These are phyloP conservation scores for Scolopax bukidnonensis DNA, from an alignment of 2,797 vertebrate genomes.

Conservation along the genomic window DNA sequence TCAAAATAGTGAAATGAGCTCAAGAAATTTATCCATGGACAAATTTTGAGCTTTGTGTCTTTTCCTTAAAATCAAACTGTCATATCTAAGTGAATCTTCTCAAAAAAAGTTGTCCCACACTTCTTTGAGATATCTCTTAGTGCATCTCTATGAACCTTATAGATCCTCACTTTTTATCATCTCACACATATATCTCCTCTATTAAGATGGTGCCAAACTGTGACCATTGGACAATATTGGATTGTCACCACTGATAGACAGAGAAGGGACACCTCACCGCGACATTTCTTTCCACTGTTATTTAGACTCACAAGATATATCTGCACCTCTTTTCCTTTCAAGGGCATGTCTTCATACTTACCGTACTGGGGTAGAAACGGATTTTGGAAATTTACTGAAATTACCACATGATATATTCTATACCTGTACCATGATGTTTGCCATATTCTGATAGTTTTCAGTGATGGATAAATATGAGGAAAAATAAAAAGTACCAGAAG, in stretches of 20 bases:
- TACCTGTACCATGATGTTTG: not conserved
- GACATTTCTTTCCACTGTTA: not conserved
- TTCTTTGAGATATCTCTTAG: not conserved
- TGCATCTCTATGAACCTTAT: fast-evolving
- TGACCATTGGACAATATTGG: not conserved
- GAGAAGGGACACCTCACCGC: not conserved
- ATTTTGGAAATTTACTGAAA: not conserved
- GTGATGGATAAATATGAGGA: not conserved
- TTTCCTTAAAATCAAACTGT: not conserved
- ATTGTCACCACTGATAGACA: not conserved
- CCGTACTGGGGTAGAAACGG: fast-evolving
- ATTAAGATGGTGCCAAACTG: not conserved
- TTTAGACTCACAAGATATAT: not conserved
- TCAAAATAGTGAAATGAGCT: not conserved
- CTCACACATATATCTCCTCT: not conserved
- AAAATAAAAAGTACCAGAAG: not conserved
- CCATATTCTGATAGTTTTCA: not conserved
- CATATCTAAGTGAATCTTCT: not conserved
- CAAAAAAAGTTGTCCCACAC: not conserved
- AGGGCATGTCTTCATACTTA: not conserved
- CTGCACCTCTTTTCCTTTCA: not conserved
- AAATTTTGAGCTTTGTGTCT: not conserved
- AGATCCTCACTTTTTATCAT: not conserved
- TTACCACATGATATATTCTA: not conserved
- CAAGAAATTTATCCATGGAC: not conserved